A percentile compares a stretch with the other conserved stretches of the same genome.
Evolutionary conservation across 2,888 invertebrate species (phyloP).

Genomic region (Ramazzottius varieornatus): DNA sequence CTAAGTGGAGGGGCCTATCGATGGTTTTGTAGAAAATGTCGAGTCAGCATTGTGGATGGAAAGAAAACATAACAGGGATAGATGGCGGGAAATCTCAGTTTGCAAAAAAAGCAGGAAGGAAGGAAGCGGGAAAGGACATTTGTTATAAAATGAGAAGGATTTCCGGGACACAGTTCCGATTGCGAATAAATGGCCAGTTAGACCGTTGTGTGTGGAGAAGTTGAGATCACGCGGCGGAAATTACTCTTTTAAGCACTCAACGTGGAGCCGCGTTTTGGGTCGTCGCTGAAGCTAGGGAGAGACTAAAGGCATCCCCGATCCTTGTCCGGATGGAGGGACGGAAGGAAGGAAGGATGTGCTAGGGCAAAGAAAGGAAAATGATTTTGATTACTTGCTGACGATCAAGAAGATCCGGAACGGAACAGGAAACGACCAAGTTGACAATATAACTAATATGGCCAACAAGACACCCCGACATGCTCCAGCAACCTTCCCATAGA

Average conservation of each 20-base stretch:
- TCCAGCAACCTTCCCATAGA: not conserved
- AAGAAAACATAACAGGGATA: no score
- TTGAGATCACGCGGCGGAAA: not conserved
- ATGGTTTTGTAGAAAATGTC: no score
- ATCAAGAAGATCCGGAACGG: constrained; percentile 3
- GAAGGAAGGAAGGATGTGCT: no score
- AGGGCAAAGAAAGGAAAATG: not conserved
- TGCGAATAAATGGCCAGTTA: no score
- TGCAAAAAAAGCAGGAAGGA: not conserved
- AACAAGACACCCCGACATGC: constrained; percentile 4
- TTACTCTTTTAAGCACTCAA: not conserved
- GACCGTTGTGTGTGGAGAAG: no score
- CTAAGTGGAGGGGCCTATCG: no score
- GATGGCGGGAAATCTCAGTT: not conserved
- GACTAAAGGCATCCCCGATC: no score
- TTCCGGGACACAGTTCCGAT: not conserved
- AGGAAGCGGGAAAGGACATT: not conserved
- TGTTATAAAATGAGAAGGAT: constrained; percentile 1
- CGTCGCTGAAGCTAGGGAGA: no score
- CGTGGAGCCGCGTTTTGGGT: no score
- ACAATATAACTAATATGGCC: constrained; percentile 3
- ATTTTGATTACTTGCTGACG: not conserved
- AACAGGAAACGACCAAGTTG: constrained; percentile 4
- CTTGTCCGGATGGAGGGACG: no score
- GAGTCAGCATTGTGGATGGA: no score